These are phyloP conservation scores for Catajapyx aquilonaris DNA, from an alignment of 1,140 invertebrate genomes.

Conservation along the genomic window DNA sequence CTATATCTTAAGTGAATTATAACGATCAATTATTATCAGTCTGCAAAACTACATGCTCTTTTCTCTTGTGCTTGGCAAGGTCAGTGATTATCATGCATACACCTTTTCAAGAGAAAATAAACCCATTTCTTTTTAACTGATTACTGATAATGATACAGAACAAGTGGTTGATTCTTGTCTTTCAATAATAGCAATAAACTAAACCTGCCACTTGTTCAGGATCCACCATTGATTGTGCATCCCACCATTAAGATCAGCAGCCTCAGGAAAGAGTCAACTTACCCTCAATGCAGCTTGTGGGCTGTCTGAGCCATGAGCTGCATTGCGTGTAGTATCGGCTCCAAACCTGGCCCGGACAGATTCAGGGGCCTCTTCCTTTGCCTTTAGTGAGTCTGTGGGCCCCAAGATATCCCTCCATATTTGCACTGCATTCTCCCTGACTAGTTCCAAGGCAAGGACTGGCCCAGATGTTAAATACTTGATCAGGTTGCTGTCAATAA, in stretches of 20 bases:
- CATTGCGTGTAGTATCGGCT: constrained; percentile 43
- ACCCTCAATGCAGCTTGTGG: constrained; percentile 30
- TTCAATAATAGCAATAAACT: background rate
- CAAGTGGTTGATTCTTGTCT: background rate
- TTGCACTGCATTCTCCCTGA: constrained; percentile 44
- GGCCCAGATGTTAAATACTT: constrained; percentile 45
- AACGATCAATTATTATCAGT: background rate
- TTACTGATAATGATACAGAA: background rate
- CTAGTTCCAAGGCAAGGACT: constrained; percentile 46
- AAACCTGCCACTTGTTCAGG: too few species aligned
- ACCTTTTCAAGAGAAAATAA: too few species aligned
- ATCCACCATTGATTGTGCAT: too few species aligned
- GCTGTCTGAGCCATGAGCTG: constrained; percentile 41
- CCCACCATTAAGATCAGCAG: too few species aligned
- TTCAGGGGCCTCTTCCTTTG: constrained; percentile 29
- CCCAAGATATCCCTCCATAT: constrained; percentile 38
- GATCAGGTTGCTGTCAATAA: constrained; percentile 23
- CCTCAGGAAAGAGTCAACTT: too few species aligned
- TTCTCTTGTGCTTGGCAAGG: too few species aligned
- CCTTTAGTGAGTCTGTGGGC: constrained; percentile 38
- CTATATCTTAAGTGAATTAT: background rate
- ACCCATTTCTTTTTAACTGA: background rate
- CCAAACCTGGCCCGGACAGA: constrained; percentile 50
- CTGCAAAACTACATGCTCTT: background rate
- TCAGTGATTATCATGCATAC: too few species aligned